Evolutionary conservation across 2,113 vertebrate species (phyloP).

Genomic region (Mustela lutreola): DNA sequence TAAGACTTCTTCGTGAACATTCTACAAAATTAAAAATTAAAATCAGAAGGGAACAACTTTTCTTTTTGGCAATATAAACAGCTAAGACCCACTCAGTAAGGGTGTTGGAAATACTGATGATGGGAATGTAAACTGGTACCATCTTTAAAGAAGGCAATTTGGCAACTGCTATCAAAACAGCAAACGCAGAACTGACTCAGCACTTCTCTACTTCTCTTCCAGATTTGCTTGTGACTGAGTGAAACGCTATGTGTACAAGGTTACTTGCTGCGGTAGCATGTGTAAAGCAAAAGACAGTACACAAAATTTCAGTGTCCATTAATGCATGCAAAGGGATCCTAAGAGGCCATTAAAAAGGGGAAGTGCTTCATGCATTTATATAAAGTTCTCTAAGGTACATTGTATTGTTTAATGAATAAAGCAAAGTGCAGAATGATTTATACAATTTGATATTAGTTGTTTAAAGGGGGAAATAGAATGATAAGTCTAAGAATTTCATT

Average conservation of each 20-base stretch:
- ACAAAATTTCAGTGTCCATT: neutral
- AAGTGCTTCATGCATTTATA: neutral
- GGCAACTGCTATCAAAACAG: constrained; percentile 47
- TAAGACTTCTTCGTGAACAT: constrained; percentile 92
- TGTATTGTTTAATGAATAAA: constrained; percentile 30
- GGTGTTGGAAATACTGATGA: neutral
- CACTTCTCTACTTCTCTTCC: neutral
- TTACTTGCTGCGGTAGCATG: neutral
- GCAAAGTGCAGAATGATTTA: neutral
- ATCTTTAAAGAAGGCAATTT: constrained; percentile 49
- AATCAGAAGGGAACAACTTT: constrained; percentile 34
- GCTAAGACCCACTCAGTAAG: neutral
- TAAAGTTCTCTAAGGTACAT: constrained; percentile 12
- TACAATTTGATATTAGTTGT: neutral
- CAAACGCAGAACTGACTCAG: constrained; percentile 61
- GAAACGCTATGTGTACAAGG: neutral
- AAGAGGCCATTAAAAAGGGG: neutral
- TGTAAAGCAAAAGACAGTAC: constrained; percentile 17
- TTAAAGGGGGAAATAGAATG: neutral
- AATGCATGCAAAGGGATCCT: neutral
- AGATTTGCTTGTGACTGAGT: neutral
- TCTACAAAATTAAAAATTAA: constrained; percentile 85
- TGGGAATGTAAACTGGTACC: neutral
- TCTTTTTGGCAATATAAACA: neutral
- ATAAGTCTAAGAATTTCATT: constrained; percentile 46